These are phyloP conservation scores for Hylomyscus alleni DNA, from an alignment of 2,797 vertebrate species.

Conservation along the genomic window DNA sequence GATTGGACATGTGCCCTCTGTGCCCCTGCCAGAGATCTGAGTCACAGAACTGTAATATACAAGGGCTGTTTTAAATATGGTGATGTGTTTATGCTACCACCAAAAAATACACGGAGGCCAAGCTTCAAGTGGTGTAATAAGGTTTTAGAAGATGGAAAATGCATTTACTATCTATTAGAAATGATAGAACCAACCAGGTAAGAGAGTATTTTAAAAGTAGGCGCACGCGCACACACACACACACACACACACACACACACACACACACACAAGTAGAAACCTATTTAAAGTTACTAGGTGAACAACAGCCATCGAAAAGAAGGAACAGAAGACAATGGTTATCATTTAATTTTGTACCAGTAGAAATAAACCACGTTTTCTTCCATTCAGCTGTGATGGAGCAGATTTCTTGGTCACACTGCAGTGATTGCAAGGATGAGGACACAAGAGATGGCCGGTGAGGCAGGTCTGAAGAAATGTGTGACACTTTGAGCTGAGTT, in stretches of 20 bases:
- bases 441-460: background rate
- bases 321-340: background rate
- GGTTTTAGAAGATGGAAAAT: constrained; percentile 7
- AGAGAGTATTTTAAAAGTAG: constrained; percentile 38
- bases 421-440: background rate
- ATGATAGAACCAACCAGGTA: constrained; percentile 22
- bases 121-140: background rate
- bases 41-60: background rate
- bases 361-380: background rate
- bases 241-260: background rate
- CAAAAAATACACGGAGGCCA: background rate
- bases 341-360: constrained; percentile 25
- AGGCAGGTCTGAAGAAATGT: constrained; percentile 35
- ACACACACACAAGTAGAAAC: background rate
- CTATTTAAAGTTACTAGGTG: background rate
- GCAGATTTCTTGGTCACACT: background rate
- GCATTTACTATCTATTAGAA: constrained; percentile 46
- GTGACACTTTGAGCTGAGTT: background rate
- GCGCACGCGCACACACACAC: no score
- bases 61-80: background rate
- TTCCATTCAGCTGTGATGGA: background rate
- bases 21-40: background rate
- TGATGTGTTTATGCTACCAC: background rate
- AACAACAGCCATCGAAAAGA: background rate
- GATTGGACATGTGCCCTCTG: no score